These are phyloP conservation scores for Cebidichthys violaceus DNA, from an alignment of 2,113 vertebrate genomes.

Conservation along the genomic window DNA sequence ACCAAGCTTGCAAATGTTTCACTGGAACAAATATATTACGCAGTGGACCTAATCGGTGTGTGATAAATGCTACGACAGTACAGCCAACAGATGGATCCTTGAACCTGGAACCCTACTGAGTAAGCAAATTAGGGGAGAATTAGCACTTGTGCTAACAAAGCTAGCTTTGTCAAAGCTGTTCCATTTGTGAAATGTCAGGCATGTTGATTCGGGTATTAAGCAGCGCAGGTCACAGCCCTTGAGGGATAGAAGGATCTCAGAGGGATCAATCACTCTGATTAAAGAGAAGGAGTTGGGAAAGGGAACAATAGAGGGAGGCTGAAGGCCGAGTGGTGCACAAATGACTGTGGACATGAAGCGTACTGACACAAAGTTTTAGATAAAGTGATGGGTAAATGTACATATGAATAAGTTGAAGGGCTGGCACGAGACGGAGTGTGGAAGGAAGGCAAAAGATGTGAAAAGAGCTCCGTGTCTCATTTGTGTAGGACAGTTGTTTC, in stretches of 20 bases:
- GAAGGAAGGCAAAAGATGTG: neutral
- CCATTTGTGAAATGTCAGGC: conserved; percentile 73
- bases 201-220: conserved; percentile 69
- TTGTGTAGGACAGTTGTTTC: conserved; percentile 66
- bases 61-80: conserved; percentile 59
- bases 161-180: conserved; percentile 43
- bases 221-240: conserved; percentile 54
- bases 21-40: conserved; percentile 57
- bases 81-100: conserved; percentile 73
- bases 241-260: conserved; percentile 47
- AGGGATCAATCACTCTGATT: conserved; percentile 39
- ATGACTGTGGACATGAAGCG: conserved; percentile 12
- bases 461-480: conserved; percentile 49
- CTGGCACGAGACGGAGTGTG: conserved; percentile 6
- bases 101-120: conserved; percentile 57
- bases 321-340: neutral
- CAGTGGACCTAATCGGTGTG: conserved; percentile 62
- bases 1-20: conserved; percentile 63
- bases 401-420: conserved; percentile 34
- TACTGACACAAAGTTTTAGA: conserved; percentile 38
- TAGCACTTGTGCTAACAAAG: conserved; percentile 64
- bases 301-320: conserved; percentile 29
- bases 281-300: conserved; percentile 27
- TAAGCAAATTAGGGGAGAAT: conserved; percentile 57
- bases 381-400: conserved; percentile 44